Evolutionary conservation across 2,113 vertebrate species (phyloP).

Genomic region (Pongo pygmaeus): DNA sequence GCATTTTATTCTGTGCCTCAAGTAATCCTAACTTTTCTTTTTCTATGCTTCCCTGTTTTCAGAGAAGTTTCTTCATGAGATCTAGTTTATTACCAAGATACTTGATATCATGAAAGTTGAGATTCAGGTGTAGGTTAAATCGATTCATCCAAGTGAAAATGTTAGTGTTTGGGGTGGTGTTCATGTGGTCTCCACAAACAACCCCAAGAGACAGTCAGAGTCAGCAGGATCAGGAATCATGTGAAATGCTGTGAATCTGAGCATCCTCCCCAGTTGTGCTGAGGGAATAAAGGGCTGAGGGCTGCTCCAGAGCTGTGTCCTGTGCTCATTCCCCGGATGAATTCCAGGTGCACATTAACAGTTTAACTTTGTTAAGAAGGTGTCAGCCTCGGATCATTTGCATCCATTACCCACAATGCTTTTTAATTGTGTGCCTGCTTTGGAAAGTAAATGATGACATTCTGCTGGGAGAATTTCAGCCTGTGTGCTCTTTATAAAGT

Average conservation of each 20-base stretch:
- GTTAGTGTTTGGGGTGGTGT: not conserved
- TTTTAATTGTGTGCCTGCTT: slow-evolving; percentile 12
- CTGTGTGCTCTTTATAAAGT: slow-evolving; percentile 1
- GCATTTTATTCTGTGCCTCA: not conserved
- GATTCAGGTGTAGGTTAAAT: not conserved
- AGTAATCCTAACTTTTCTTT: not conserved
- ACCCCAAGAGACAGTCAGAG: not conserved
- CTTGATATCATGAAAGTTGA: not conserved
- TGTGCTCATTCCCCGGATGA: not conserved
- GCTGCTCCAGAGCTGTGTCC: accelerated
- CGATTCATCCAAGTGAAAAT: not conserved
- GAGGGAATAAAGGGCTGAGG: not conserved
- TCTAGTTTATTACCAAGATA: not conserved
- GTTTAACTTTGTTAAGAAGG: slow-evolving; percentile 37
- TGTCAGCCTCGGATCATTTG: slow-evolving; percentile 38
- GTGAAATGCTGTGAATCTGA: not conserved
- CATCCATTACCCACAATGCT: slow-evolving; percentile 45
- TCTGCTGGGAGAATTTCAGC: slow-evolving; percentile 22
- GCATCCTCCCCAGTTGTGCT: accelerated
- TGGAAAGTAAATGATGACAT: slow-evolving; percentile 48
- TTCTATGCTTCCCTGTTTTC: not conserved
- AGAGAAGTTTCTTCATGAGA: not conserved
- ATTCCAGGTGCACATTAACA: slow-evolving; percentile 12
- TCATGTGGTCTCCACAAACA: not conserved
- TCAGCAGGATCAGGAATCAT: not conserved